These are phyloP conservation scores for Montipora sp. DNA, from an alignment of 64 coral and sea anemone genomes.

Conservation along the genomic window DNA sequence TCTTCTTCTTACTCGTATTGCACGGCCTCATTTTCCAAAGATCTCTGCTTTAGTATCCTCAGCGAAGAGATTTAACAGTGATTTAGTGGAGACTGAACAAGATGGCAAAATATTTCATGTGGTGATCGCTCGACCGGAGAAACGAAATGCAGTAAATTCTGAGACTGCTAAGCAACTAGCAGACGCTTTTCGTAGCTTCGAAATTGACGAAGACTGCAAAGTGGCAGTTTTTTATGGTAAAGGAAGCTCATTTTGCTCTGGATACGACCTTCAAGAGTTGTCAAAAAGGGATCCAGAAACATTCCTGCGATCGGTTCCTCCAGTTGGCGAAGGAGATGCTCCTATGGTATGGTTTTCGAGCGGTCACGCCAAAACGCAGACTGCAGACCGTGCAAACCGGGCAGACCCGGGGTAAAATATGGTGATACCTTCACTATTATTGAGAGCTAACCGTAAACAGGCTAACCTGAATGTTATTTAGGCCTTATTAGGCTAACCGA, in stretches of 20 bases:
- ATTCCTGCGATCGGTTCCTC: slow-evolving; percentile 51
- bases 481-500: too few species aligned
- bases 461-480: too few species aligned
- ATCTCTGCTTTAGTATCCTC: slow-evolving; percentile 31
- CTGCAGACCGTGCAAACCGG: too few species aligned
- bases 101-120: slow-evolving; percentile 82
- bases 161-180: slow-evolving; percentile 82
- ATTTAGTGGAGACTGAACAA: slow-evolving; percentile 79
- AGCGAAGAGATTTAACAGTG: slow-evolving; percentile 39
- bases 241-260: slow-evolving; percentile 84
- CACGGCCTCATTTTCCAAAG: neutral
- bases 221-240: slow-evolving; percentile 92
- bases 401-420: too few species aligned
- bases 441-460: too few species aligned
- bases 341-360: slow-evolving; percentile 69
- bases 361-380: too few species aligned
- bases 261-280: slow-evolving; percentile 91
- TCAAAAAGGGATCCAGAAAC: slow-evolving; percentile 53
- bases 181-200: slow-evolving; percentile 72
- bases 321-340: slow-evolving; percentile 76
- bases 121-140: slow-evolving; percentile 90
- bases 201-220: slow-evolving; percentile 79
- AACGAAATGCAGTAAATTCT: slow-evolving; percentile 87
- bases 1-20: neutral
- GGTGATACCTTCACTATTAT: too few species aligned